Evolutionary conservation across 2,113 vertebrate genomes (phyloP).

Genomic region (Bambusicola thoracicus): DNA sequence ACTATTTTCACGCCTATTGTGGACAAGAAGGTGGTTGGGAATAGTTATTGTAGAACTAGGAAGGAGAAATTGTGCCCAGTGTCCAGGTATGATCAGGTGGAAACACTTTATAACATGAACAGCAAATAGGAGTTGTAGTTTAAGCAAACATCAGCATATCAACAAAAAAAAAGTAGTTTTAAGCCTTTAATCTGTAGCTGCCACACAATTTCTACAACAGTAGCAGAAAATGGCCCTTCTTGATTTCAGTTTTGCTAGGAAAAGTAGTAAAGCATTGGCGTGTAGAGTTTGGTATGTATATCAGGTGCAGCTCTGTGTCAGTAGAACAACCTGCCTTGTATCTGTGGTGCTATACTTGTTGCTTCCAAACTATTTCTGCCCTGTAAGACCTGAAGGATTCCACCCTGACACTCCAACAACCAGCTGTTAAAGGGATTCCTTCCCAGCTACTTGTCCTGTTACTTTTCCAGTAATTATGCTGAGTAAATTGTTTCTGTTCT

Average conservation of each 20-base stretch:
- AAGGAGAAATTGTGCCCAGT: background rate
- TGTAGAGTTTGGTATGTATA: background rate
- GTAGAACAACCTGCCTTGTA: background rate
- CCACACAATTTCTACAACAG: background rate
- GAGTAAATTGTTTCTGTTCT: background rate
- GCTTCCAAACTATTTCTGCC: background rate
- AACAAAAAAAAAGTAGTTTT: background rate
- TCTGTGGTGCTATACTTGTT: background rate
- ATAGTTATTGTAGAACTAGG: background rate
- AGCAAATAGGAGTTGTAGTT: background rate
- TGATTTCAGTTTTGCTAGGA: background rate
- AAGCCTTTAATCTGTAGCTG: background rate
- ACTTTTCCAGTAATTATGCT: background rate
- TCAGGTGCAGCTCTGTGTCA: background rate
- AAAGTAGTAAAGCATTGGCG: background rate
- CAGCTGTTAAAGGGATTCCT: background rate
- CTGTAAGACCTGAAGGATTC: background rate
- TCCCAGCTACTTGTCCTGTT: background rate
- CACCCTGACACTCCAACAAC: background rate
- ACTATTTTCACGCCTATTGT: background rate
- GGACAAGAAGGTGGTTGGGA: background rate
- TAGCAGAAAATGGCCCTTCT: background rate
- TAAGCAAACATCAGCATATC: background rate
- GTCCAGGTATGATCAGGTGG: background rate
- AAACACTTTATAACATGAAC: background rate